phyloP scores from a whole-genome alignment of 2,113 vertebrate species.

The Rhodinocichla rosea region DNA sequence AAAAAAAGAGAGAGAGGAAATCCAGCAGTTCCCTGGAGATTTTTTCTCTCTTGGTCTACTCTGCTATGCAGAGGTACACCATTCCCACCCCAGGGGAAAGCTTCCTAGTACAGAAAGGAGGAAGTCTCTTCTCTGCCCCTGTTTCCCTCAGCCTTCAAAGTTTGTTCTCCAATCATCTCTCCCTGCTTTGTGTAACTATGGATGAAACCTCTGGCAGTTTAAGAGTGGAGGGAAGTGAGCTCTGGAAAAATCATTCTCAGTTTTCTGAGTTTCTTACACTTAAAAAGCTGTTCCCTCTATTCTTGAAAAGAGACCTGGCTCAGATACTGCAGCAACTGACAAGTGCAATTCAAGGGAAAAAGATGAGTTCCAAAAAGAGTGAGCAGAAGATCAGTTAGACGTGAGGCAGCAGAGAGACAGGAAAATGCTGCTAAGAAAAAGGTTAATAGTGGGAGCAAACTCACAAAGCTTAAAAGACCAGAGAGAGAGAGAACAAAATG shows the following conservation, averaged over 20 bases:
- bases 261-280: not conserved
- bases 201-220: not conserved
- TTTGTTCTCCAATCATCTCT: not conserved
- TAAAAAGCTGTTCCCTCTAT: not conserved
- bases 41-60: not conserved
- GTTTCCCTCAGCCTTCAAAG: not conserved
- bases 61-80: not conserved
- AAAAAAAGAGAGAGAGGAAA: not conserved
- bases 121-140: not conserved
- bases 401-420: not conserved
- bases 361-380: not conserved
- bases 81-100: not conserved
- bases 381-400: not conserved
- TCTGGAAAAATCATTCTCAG: not conserved
- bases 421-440: not conserved
- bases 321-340: not conserved
- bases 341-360: not conserved
- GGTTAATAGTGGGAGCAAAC: not conserved
- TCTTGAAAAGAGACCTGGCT: not conserved
- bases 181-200: not conserved
- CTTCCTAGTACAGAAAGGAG: not conserved
- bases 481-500: not conserved
- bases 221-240: not conserved
- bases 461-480: not conserved
- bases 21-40: not conserved